phyloP scores from a whole-genome alignment of 2,888 invertebrate species.

The Lasioglossum villosulum region DNA sequence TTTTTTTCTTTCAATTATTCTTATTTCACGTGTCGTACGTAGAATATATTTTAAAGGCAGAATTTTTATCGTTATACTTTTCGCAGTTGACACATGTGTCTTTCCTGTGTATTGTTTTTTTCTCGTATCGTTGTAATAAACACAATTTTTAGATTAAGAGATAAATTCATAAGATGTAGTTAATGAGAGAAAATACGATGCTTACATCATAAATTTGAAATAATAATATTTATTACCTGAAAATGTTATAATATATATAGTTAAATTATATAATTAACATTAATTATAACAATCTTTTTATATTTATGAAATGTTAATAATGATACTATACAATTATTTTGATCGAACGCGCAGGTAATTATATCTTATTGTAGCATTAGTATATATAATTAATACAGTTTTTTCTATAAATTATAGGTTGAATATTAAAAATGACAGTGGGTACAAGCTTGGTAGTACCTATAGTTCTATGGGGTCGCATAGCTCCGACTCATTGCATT shows the following conservation, averaged over 20 bases:
- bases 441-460: constrained; percentile 97
- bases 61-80: constrained; percentile 8
- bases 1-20: constrained; percentile 19
- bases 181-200: not conserved
- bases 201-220: not conserved
- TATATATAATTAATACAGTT: constrained; percentile 3
- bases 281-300: constrained; percentile 17
- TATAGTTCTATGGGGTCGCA: constrained; percentile 98
- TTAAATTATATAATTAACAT: constrained; percentile 7
- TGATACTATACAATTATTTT: constrained; percentile 2
- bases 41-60: not conserved
- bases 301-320: not conserved
- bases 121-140: constrained; percentile 30
- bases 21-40: constrained; percentile 3
- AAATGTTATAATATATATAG: not conserved
- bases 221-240: not conserved
- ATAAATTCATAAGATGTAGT: not conserved
- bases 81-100: constrained; percentile 32
- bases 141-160: not conserved
- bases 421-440: constrained; percentile 86
- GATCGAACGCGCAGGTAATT: not conserved
- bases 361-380: not conserved
- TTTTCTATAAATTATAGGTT: constrained; percentile 58
- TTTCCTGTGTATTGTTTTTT: constrained; percentile 32
- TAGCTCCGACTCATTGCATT: constrained; percentile 98